Base-by-base conservation (phyloP, 2,888 invertebrate genomes). In the Tenthredo amoena region DNA sequence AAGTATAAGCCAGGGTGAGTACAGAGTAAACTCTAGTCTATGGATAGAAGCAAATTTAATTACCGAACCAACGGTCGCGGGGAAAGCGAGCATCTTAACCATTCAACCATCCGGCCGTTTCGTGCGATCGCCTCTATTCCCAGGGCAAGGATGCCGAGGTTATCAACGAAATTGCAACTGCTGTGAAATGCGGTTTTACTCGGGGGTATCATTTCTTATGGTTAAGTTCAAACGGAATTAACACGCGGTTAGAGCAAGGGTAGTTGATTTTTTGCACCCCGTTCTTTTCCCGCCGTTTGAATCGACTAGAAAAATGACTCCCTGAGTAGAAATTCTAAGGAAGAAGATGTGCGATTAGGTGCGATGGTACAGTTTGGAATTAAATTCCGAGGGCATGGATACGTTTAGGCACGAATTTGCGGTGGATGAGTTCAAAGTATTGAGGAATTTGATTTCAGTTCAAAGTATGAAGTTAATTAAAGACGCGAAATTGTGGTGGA, bases 111-210 rank as follows among this genome's bases (percentile, higher is more conserved):
- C 40, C 77, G 62, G 18, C 50, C n/a, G 58, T 62, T 37, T 62
- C 50, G n/a, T 50, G 7, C 81, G 81, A 81, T 62, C 81, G 50
- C 62, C 62, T 74, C 72, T 74, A 74, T 40, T 43, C 72, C 72
- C 72, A 40, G 72, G 43, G 31, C 58, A 40, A 77, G 58, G 62
- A 34, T 81, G 21, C 18, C 81, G 37, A 18, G 40, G 58, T 62
- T 81, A 81, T 81, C 81, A 81, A 81, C 62, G 81, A 81, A 81
- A 81, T 58, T 58, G 81, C 81, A 81, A 81, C 58, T 40, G 37
- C 58, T 77, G 31, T 26, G 77, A 50, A 34, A 31, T n/a, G 9
- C 31, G 6, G 50, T 15, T 4, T 34, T 50, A 50, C 50, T 37
- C 62, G 9, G 18, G 76, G 21, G 26, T 79, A 18, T 81, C 62